These are phyloP conservation scores for Plutomurus gul DNA, from an alignment of 1,140 invertebrate species.

Conservation along the genomic window DNA sequence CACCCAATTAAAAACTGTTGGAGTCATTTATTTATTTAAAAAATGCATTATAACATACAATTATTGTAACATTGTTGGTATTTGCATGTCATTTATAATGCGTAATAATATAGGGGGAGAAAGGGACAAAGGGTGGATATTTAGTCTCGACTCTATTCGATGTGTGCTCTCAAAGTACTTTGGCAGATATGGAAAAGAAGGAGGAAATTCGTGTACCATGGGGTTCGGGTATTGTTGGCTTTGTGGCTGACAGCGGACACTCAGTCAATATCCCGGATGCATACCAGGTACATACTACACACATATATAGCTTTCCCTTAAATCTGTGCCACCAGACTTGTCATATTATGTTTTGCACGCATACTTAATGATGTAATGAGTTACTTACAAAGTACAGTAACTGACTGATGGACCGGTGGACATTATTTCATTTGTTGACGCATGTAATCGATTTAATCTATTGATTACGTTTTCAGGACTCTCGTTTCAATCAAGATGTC, in stretches of 20 bases:
- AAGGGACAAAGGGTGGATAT: slow-evolving; percentile 61
- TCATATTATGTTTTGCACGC: background rate
- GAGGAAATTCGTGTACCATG: slow-evolving; percentile 90
- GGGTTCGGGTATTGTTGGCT: slow-evolving; percentile 85
- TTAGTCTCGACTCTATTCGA: slow-evolving; percentile 93
- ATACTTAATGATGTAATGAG: too few relatives aligned
- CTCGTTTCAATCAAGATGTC: slow-evolving; percentile 89
- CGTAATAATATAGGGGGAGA: slow-evolving; percentile 56
- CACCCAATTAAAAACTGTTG: too few relatives aligned
- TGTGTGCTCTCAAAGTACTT: slow-evolving; percentile 84
- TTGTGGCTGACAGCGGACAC: slow-evolving; percentile 89
- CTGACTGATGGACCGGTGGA: too few relatives aligned
- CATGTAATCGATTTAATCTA: slow-evolving; percentile 39
- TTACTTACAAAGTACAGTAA: background rate
- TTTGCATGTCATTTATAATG: too few relatives aligned
- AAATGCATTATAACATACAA: too few relatives aligned
- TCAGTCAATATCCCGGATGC: slow-evolving; percentile 94
- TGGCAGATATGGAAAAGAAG: slow-evolving; percentile 87
- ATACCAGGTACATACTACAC: slow-evolving; percentile 80
- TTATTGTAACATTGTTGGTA: too few relatives aligned
- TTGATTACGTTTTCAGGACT: slow-evolving; percentile 68
- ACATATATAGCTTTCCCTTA: too few relatives aligned
- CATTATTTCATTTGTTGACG: background rate
- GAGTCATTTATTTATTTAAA: too few relatives aligned
- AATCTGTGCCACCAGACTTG: too few relatives aligned